Evolutionary conservation across 2,888 invertebrate species (phyloP), one percentile per base, ranked within the genome.

Genomic region (Pardosa pseudoannulata): DNA sequence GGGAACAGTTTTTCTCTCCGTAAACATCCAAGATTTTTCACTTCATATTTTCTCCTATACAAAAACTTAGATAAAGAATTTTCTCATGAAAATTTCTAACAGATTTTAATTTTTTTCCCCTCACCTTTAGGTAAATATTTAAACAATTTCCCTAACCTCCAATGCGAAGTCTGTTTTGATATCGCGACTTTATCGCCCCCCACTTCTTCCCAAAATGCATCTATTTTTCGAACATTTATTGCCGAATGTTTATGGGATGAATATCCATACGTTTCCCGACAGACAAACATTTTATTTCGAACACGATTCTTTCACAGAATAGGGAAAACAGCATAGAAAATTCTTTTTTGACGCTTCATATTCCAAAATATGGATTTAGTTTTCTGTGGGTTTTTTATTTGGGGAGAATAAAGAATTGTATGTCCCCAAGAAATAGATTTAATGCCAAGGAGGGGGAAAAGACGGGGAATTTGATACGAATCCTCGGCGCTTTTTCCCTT

Each of bases 361-460:
- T 65, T 65, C 65, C 65, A 65, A 65, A 65, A 65, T 65, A 65
- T 65, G 19, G 64, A n/a, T 31, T 65, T 16, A n/a, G 65, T 31
- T 65, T 65, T 16, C 11, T 29, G 32, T 7, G 56, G 23, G 1
- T 56, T 56, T 56, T 56, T 56, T 23, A 23, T 56, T 56, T 56
- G 16, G 19, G 23, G n/a, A 56, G 56, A 56, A 56, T 56, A 56
- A 56, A 56, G 23, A 56, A 56, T 56, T 56, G 23, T 23, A 56
- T 23, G 65, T n/a, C 31, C 31, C 16, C 11, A 65, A 29, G 65
- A 65, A 29, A 65, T 65, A 65, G 65, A 29, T 65, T 65, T 65
- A 29, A 65, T 31, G 23, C 23, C 56, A 56, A 56, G 31, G 16
- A 65, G n/a, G 65, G 31, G 16, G 13, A 65, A n/a, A n/a, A 65